Base-by-base conservation (phyloP, 2,888 invertebrate species). In the Sabatieria punctata region DNA sequence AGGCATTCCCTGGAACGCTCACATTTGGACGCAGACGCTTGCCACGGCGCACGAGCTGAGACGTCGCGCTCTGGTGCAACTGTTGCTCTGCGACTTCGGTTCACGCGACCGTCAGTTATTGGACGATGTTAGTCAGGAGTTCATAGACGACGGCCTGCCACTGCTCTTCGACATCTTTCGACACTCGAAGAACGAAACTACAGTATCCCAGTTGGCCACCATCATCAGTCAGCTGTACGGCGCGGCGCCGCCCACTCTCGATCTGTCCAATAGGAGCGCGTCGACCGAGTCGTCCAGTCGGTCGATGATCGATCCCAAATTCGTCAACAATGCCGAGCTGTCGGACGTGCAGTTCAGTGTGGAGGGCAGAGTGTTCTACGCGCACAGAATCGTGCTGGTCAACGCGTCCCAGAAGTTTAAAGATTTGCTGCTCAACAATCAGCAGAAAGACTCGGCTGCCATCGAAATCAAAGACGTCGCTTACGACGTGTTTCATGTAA, bases 331-430 rank as follows among this genome's bases (percentile, higher is more conserved):
- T 70, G 83, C 85, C 0, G 85, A 85, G 60, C 73, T 88, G 33
- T 85, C 85, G 57, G 88, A 88, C 65, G 85, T 88, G 25, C 85
- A 85, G 47, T 88, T 88, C 67, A 76, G 85, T 61, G 85, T 88
- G 44, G 86, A 86, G 66, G 85, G 85, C 0, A 75, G 84, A 52
- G 74, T 85, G 23, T 86, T 89, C 69, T 88, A 85, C 66, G 88
- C 85, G 0, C 89, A 89, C 68, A 85, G 86, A 70, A 86, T 89
- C 53, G 85, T 89, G 33, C 71, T 89, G 48, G 84, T 88, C 40
- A 88, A 86, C 44, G 57, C 55, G 18, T 58, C 57, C n/a, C 48
- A 50, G 4, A 45, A 50, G 33, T 55, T 58, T 48, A 43, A 50
- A 22, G 33, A 49, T 6, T 42, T 57, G 11, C 43, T 54, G 58